Evolutionary conservation across 1,140 invertebrate species (phyloP).

Genomic region (Drosophila santomea): DNA sequence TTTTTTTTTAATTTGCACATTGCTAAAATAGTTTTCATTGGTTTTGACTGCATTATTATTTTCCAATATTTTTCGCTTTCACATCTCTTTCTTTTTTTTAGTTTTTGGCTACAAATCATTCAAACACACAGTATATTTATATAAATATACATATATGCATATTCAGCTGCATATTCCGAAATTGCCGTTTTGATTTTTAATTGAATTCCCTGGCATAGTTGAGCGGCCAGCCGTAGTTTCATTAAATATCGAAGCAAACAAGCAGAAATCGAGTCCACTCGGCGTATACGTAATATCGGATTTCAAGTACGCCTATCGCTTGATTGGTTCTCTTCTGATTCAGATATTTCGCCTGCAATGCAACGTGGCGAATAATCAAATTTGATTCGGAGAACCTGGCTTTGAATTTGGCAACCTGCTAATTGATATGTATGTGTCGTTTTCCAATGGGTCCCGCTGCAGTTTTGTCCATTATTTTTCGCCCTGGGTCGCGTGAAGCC

Average conservation of each 20-base stretch:
- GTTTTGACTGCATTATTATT: constrained; percentile 52
- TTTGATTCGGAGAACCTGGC: constrained; percentile 12
- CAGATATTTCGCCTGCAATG: constrained; percentile 4
- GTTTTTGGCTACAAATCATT: constrained; percentile 29
- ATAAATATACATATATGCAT: constrained; percentile 25
- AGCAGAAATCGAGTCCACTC: constrained; percentile 40
- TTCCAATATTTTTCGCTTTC: constrained; percentile 52
- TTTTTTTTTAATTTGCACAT: constrained; percentile 40
- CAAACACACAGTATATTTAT: not conserved
- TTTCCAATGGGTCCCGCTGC: constrained; percentile 20
- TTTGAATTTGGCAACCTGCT: constrained; percentile 1
- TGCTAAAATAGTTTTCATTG: constrained; percentile 33
- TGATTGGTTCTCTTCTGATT: constrained; percentile 28
- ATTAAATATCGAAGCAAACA: constrained; percentile 40
- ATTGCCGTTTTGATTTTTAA: constrained; percentile 57
- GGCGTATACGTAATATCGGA: constrained; percentile 44
- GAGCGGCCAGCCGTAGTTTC: constrained; percentile 15
- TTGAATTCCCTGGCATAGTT: constrained; percentile 37
- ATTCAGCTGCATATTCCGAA: constrained; percentile 24
- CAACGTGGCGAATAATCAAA: constrained; percentile 29
- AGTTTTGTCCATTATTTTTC: constrained; percentile 20
- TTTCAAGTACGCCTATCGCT: constrained; percentile 29
- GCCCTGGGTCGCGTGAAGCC: constrained; percentile 1
- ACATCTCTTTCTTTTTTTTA: not conserved
- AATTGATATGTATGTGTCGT: constrained; percentile 55